Base-by-base conservation (phyloP, 2,113 vertebrate genomes). In the Gobio gobio region DNA sequence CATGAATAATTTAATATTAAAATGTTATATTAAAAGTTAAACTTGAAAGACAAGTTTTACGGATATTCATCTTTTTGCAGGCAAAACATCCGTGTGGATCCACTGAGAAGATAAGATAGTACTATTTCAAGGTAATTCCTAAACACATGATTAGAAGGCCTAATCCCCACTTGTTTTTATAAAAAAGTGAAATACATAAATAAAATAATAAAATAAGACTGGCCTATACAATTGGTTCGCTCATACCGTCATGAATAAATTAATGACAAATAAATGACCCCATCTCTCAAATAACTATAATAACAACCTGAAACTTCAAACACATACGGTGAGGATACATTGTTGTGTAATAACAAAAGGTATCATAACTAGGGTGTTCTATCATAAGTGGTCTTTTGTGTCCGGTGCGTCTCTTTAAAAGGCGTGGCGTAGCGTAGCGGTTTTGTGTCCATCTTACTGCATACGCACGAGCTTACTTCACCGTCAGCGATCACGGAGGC, bases 321-420 rank as follows among this genome's bases (percentile, higher is more conserved):
- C 70, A 7, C 43, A 9, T 8, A 6, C 22, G 70, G 43, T 26
- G 22, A 47, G 1, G 47, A 24, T 73, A 47, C 22, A 10, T 26
- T 66, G 47, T 64, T 79, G 64, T 78, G 58, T 63, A 54, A 9
- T 40, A 61, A n/a, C 77, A 61, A 36, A 76, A 77, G 43, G 61
- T 80, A 24, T 47, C 66, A 64, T 10, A 47, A 36, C 45, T 22
- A 40, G 43, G 18, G 40, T 47, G 16, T 56, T 76, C 24, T 33
- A 6, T 36, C n/a, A 61, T 24, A 45, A 13, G 14, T 49, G 49
- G 3, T 47, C 26, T 29, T 24, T 63, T 13, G 58, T 29, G 49
- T 61, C 76, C 68, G 84, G 40, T 75, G 81, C 22, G 86, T 47
- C 81, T 43, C 89, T 90, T 90, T 91, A 91, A 90, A 78, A 86